Conservation (phyloP, 2,113 vertebrate genomes). For the Apeltes quadracus region DNA sequence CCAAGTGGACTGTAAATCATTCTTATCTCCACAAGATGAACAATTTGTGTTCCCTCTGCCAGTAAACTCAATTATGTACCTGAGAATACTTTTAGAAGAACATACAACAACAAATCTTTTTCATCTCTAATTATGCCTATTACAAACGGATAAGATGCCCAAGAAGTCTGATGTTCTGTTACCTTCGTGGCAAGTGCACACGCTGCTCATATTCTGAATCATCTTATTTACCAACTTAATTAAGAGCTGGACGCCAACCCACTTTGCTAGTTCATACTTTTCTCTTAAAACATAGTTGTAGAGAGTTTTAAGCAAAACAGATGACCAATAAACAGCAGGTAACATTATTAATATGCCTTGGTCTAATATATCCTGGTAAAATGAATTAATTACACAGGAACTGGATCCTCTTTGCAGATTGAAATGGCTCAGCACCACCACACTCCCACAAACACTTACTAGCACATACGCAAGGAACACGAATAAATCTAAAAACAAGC, state of each 20-base stretch:
- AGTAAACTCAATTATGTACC: conserved; percentile 74
- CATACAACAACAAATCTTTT: conserved; percentile 66
- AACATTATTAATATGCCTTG: neutral
- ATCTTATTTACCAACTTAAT: conserved; percentile 6
- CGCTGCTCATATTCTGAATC: conserved; percentile 29
- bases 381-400: conserved; percentile 11
- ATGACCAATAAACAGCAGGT: conserved; percentile 2
- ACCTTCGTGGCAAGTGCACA: conserved; percentile 8
- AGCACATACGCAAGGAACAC: neutral
- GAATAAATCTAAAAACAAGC: conserved; percentile 33
- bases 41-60: conserved; percentile 63
- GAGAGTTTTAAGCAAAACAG: conserved; percentile 1
- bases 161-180: conserved; percentile 44
- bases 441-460: neutral
- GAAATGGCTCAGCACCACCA: conserved; percentile 14
- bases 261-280: too few relatives aligned
- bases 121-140: conserved; percentile 67
- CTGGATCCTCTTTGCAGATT: conserved; percentile 32
- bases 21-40: conserved; percentile 72
- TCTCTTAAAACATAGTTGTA: too few relatives aligned
- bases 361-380: conserved; percentile 10
- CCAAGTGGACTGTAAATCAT: conserved; percentile 65
- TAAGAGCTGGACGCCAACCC: too few relatives aligned
- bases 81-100: conserved; percentile 64
- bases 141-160: conserved; percentile 60